Evolutionary conservation across 2,113 vertebrate species (phyloP).

Genomic region (Calypte anna): DNA sequence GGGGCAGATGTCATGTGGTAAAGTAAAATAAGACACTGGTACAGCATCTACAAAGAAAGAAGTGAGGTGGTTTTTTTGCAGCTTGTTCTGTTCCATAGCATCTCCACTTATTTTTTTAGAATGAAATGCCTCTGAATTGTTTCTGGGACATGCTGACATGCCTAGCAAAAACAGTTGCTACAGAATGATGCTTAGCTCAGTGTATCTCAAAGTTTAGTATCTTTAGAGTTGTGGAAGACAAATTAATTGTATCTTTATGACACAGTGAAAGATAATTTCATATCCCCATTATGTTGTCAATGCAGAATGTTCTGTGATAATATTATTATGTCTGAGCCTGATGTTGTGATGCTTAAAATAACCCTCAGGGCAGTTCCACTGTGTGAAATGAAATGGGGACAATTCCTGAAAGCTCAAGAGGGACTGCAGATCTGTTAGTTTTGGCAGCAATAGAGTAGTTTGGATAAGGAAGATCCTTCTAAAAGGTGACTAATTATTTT

Average conservation of each 20-base stretch:
- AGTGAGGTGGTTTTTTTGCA: background rate
- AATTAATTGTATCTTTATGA: background rate
- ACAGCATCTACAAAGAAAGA: background rate
- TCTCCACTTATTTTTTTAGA: background rate
- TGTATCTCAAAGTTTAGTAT: background rate
- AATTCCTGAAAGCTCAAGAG: constrained; percentile 33
- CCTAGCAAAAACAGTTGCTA: background rate
- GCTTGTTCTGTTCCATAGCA: background rate
- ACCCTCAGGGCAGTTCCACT: background rate
- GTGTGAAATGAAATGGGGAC: constrained; percentile 9
- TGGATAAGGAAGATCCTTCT: background rate
- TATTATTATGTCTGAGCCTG: constrained; percentile 6
- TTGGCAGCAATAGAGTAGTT: background rate
- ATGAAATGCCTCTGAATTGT: background rate
- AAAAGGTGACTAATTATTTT: background rate
- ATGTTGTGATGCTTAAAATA: constrained; percentile 36
- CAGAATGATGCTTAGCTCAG: background rate
- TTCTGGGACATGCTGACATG: background rate
- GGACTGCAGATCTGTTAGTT: background rate
- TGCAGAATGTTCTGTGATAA: background rate
- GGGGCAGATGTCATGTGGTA: background rate
- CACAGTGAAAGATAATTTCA: background rate
- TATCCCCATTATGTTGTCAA: background rate
- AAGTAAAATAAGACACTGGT: background rate
- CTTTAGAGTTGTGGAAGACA: background rate